phyloP scores from a whole-genome alignment of 1,140 invertebrate species.

The Penaeus chinensis region DNA sequence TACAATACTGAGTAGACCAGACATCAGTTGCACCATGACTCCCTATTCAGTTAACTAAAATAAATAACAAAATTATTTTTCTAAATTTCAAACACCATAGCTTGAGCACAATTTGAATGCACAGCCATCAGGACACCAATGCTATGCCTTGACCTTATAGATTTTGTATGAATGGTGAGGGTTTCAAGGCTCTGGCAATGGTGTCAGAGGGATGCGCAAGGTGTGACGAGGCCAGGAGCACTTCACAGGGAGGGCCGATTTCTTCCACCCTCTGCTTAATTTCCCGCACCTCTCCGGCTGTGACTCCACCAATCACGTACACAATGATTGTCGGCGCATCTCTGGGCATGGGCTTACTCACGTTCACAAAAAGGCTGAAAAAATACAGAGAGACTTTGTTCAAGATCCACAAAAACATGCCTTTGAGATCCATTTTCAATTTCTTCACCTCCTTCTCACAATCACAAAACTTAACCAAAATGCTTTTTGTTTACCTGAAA shows the following conservation, averaged over 20 bases:
- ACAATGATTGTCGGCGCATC: conserved; percentile 55
- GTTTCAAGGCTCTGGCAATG: conserved; percentile 23
- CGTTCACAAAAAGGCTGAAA: conserved; percentile 58
- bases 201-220: conserved; percentile 45
- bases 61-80: too few relatives aligned
- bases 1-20: too few relatives aligned
- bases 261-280: conserved; percentile 14
- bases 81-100: too few relatives aligned
- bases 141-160: too few relatives aligned
- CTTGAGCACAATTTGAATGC: too few relatives aligned
- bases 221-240: conserved; percentile 53
- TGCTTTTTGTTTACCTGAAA: conserved; percentile 64
- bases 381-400: neutral
- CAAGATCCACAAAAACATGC: neutral
- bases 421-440: neutral
- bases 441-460: neutral
- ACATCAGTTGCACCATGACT: too few relatives aligned
- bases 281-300: conserved; percentile 46
- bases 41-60: too few relatives aligned
- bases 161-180: neutral
- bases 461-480: neutral
- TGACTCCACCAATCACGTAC: conserved; percentile 54
- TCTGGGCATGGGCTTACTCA: conserved; percentile 51
- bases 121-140: too few relatives aligned
- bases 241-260: conserved; percentile 30